A percentile compares a stretch with the other conserved stretches of the same genome.
phyloP scores from a whole-genome alignment of 2,797 vertebrate species.

The Alouatta caraya region DNA sequence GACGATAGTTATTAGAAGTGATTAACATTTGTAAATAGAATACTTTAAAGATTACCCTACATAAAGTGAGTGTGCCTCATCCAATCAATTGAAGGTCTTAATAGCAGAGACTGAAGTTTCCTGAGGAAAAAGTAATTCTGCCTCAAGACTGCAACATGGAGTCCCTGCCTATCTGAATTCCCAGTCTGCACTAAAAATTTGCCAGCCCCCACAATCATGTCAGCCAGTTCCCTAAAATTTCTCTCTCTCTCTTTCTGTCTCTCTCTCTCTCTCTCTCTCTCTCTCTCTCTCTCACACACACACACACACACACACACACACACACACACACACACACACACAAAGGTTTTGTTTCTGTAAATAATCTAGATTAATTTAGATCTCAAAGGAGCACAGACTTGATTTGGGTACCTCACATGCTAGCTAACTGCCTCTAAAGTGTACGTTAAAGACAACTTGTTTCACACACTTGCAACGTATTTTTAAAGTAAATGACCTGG shows the following conservation, averaged over 20 bases:
- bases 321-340: background rate
- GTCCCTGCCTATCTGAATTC: background rate
- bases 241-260: background rate
- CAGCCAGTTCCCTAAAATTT: background rate
- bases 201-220: background rate
- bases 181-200: background rate
- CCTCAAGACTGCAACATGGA: background rate
- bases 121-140: background rate
- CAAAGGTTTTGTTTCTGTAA: background rate
- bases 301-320: background rate
- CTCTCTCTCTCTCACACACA: background rate
- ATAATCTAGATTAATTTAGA: background rate
- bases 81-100: background rate
- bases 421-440: background rate
- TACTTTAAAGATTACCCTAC: background rate
- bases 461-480: background rate
- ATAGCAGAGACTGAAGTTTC: background rate
- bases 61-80: background rate
- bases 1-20: background rate
- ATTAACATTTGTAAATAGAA: background rate
- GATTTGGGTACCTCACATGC: background rate
- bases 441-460: background rate
- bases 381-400: background rate
- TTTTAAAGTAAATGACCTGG: background rate
- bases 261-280: background rate